These are phyloP conservation scores for Diachasma alloeum DNA, from an alignment of 1,140 invertebrate genomes.

Conservation along the genomic window DNA sequence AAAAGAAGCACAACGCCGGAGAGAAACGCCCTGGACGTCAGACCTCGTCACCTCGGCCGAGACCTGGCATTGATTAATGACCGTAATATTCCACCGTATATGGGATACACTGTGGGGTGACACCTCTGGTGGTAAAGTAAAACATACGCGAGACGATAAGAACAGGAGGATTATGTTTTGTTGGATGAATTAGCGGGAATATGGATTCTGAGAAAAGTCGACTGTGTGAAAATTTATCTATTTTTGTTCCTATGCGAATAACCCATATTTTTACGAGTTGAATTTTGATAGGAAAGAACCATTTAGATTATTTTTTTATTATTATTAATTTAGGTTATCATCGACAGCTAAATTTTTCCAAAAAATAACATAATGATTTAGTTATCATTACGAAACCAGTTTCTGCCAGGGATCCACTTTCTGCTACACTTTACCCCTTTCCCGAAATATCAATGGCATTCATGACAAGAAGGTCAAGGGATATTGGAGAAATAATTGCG, in stretches of 20 bases:
- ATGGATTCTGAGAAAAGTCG: neutral
- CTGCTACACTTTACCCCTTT: no score
- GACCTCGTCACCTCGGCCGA: conserved; percentile 28
- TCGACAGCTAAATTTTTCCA: no score
- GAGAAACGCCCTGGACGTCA: conserved; percentile 20
- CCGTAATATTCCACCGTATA: conserved; percentile 33
- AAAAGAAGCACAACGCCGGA: conserved; percentile 12
- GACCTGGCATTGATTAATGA: conserved; percentile 34
- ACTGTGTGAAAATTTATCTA: neutral
- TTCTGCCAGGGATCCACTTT: no score
- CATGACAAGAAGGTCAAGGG: no score
- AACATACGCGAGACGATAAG: neutral
- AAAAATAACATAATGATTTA: no score
- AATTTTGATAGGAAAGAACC: neutral
- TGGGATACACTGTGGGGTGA: conserved; percentile 8
- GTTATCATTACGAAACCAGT: no score
- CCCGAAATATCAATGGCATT: no score
- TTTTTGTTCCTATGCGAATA: neutral
- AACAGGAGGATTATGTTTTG: neutral
- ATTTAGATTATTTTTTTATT: neutral
- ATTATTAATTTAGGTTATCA: no score
- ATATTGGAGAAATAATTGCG: no score
- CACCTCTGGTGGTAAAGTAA: conserved; percentile 15
- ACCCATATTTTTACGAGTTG: neutral
- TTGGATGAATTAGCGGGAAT: neutral